Evolutionary conservation across 2,113 vertebrate genomes (phyloP), one percentile per base, ranked within the genome.

Genomic region (Scopus umbretta): DNA sequence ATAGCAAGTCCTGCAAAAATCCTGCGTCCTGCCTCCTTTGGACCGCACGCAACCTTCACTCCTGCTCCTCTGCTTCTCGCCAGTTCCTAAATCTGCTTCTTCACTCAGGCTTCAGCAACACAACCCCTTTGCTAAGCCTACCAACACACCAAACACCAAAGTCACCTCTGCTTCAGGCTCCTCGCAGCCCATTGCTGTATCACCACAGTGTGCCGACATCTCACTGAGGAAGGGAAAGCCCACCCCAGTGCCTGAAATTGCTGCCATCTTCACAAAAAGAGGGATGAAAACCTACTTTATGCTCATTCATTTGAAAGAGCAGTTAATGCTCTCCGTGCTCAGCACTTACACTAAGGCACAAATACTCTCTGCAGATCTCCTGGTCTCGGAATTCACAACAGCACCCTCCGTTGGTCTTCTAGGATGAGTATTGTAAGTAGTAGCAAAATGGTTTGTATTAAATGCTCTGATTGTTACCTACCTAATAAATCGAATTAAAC

Each of bases 131-230:
- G 20, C 63, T 79, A 55, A 75, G n/a, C n/a, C 29, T 30, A 42
- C 17, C 1, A 2, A 14, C 7, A 30, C 27, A 26, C 10, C 16
- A 19, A 78, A 23, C n/a, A n/a, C 8, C 13, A 17, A 43, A 34
- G n/a, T 14, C 55, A 47, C 27, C n/a, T 62, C 50, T 88, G 68
- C 38, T 70, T 30, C 75, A 62, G 38, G 40, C 30, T 94, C 40
- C 78, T 56, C 2, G 0, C 29, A 59, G 53, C 19, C 49, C 58
- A 25, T 18, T 0, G 0, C 36, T n/a, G 7, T 87, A 22, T 50
- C 73, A 58, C 26, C 8, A 9, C 2, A 0, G 8, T 21, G 47
- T 6, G 10, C 42, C 1, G 2, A 4, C 43, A 45, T 13, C 30
- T 40, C 78, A 32, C 29, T 9, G 47, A 67, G 65, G 34, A 75